Evolutionary conservation across 2,888 invertebrate genomes (phyloP).

Genomic region (Calliphora vomitoria): DNA sequence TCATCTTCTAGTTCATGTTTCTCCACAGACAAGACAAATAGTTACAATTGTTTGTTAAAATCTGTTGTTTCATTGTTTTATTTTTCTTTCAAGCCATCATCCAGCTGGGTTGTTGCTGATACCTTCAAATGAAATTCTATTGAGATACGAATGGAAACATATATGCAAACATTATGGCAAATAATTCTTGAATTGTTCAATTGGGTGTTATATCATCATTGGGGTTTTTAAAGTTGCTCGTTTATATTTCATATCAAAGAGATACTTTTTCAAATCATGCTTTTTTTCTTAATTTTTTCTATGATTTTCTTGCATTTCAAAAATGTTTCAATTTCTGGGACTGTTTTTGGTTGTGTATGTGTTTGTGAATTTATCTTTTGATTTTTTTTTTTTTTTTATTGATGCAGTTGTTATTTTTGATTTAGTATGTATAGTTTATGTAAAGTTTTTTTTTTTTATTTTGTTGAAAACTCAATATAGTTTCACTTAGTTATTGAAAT

Average conservation of each 20-base stretch:
- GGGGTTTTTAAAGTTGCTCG: conserved; percentile 12
- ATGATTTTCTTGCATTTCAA: conserved; percentile 1
- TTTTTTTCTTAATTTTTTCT: not conserved
- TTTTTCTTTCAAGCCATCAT: not conserved
- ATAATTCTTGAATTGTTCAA: conserved; percentile 69
- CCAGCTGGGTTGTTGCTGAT: conserved; percentile 38
- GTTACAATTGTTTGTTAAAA: conserved; percentile 71
- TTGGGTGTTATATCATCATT: conserved; percentile 62
- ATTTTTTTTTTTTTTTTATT: conserved; percentile 11
- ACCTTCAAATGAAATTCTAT: conserved; percentile 33
- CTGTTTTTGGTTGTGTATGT: not conserved
- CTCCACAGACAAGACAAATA: conserved; percentile 66
- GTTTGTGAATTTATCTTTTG: conserved; percentile 7
- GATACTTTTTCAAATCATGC: conserved; percentile 26
- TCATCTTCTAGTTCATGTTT: conserved; percentile 51
- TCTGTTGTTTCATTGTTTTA: conserved; percentile 44
- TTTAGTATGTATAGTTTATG: conserved; percentile 68
- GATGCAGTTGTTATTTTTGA: conserved; percentile 39
- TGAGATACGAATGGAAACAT: conserved; percentile 19
- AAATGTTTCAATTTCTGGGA: conserved; percentile 2
- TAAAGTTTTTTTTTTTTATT: conserved; percentile 47
- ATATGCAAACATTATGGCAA: conserved; percentile 46
- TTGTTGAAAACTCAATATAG: conserved; percentile 19
- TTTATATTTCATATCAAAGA: conserved; percentile 25
- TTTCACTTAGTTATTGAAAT: conserved; percentile 32